Percentiles rank a stretch among this genome's conserved stretches.
Evolutionary conservation across 2,888 invertebrate genomes (phyloP).

Genomic region (Macrosoma leucophasiata): DNA sequence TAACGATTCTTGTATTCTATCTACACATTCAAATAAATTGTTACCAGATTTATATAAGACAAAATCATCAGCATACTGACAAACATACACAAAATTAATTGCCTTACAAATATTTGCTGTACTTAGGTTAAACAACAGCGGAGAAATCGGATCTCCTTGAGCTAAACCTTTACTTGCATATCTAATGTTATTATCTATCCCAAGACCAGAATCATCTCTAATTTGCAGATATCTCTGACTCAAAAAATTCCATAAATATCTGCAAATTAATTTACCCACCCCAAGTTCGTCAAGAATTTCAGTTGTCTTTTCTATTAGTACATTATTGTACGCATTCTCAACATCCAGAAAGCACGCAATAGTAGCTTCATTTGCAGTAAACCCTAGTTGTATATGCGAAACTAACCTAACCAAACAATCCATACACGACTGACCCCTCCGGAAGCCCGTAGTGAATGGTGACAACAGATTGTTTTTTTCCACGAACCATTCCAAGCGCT

Average conservation of each 20-base stretch:
- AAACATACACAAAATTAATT: constrained; percentile 1
- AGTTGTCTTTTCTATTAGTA: background rate
- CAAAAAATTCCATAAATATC: constrained; percentile 5
- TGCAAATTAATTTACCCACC: background rate
- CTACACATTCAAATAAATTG: background rate
- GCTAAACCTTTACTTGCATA: constrained; percentile 1
- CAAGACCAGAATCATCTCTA: background rate
- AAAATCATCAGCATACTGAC: constrained; percentile 9
- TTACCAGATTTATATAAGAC: background rate
- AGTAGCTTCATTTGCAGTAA: constrained; percentile 12
- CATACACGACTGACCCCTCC: constrained; percentile 11
- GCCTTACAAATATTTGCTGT: background rate
- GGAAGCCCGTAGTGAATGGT: constrained; percentile 15
- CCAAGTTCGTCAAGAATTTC: background rate
- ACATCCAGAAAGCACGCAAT: constrained; percentile 7
- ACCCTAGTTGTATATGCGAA: constrained; percentile 16
- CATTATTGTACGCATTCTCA: too few species aligned
- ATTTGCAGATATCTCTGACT: background rate
- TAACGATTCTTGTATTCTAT: background rate
- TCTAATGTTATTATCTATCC: background rate
- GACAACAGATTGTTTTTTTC: constrained; percentile 19
- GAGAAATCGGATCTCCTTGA: too few species aligned
- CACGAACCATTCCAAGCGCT: constrained; percentile 24
- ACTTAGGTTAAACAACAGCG: background rate
- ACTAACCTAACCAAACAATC: constrained; percentile 12